A percentile compares a stretch with the other conserved stretches of the same genome.
Conservation (phyloP, 1,140 invertebrate species). For the Agrilus planipennis region DNA sequence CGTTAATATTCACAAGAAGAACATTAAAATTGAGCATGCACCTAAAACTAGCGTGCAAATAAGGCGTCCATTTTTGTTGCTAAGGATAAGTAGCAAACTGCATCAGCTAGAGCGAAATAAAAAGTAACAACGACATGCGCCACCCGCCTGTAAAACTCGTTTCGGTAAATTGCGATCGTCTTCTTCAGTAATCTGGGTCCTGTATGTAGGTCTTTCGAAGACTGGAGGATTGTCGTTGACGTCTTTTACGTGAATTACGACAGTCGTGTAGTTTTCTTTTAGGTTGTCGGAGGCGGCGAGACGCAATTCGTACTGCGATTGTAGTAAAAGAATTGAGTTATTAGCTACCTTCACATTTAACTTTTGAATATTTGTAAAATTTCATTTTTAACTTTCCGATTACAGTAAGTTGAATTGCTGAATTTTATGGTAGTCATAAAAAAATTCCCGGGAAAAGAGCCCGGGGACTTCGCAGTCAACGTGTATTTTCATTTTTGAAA, state of each 20-base stretch:
- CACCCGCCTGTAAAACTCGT: slow-evolving; percentile 70
- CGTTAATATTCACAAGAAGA: slow-evolving; percentile 1
- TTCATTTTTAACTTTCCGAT: no score
- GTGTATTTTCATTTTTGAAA: no score
- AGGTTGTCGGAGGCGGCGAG: slow-evolving; percentile 89
- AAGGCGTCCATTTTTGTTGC: no score
- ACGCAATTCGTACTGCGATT: slow-evolving; percentile 77
- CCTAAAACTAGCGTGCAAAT: slow-evolving; percentile 1
- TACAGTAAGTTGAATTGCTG: no score
- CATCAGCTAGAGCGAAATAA: slow-evolving; percentile 8
- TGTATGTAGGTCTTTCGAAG: slow-evolving; percentile 86
- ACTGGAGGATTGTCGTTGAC: slow-evolving; percentile 80
- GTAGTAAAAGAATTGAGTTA: no score
- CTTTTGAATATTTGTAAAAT: no score
- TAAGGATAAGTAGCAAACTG: not conserved
- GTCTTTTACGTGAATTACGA: slow-evolving; percentile 91
- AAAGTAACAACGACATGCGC: slow-evolving; percentile 13
- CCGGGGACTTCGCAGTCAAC: not conserved
- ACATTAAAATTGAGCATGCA: not conserved
- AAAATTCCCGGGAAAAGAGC: not conserved
- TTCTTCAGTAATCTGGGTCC: slow-evolving; percentile 91
- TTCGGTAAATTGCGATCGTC: slow-evolving; percentile 90
- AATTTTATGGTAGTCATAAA: no score
- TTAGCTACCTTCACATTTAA: no score
- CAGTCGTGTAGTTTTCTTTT: slow-evolving; percentile 91